Base-by-base conservation (phyloP, 2,888 invertebrate genomes). In the Molorchus minor region DNA sequence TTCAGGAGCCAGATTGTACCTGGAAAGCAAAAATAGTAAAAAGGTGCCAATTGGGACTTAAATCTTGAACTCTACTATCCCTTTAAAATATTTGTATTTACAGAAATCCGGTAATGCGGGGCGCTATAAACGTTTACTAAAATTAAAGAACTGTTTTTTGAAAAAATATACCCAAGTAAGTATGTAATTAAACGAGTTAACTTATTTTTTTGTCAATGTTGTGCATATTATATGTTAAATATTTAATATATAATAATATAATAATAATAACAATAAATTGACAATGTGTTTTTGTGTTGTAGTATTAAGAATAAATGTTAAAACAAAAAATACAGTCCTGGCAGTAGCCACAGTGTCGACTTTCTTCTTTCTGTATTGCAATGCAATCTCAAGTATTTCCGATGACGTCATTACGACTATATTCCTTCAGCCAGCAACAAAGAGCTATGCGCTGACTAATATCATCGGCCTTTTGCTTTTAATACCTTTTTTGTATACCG, bases 301-400 rank as follows among this genome's bases (percentile, higher is more conserved):
- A 25, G 8, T 25, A 25, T 8, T 7, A 33, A 3, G 33, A 7
- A 3, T 33, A 33, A 33, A 33, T 7, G 7, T 33, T 3, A 33
- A 12, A 33, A 10, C 12, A 5, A 3, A 3, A 12, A 33, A 12
- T 49, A 21, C 49, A n/a, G 49, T 25, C 49, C 49, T 49, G 49
- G 7, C 16, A 21, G 15, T 25, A 38, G 15, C 29, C n/a, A n/a
- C n/a, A n/a, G n/a, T n/a, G n/a, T n/a, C 33, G 49, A 46, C 36
- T 51, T 57, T 61, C 65, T 65, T 64, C 53, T 55, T n/a, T n/a
- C n/a, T n/a, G n/a, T n/a, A n/a, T n/a, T n/a, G 61, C 64, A 46
- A 52, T 66, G 70, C 64, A 69, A 71, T 69, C 62, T 67, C 57
- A 69, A 67, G 71, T 62, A 71, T 71, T 69, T 69, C 68, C 67